phyloP scores from a whole-genome alignment of 2,797 vertebrate genomes.

The Catharus ustulatus region DNA sequence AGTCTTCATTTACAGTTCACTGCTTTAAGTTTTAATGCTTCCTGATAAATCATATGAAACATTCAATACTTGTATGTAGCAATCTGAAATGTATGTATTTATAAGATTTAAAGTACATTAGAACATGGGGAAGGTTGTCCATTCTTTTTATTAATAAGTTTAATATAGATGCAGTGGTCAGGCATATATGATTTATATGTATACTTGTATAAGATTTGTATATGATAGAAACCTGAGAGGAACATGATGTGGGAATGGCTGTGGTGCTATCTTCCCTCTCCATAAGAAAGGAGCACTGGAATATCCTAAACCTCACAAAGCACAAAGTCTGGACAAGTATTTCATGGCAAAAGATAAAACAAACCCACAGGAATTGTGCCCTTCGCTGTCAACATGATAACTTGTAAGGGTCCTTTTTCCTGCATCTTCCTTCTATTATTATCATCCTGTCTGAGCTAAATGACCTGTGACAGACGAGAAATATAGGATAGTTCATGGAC shows the following conservation, averaged over 20 bases:
- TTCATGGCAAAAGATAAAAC: not conserved
- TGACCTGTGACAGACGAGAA: slow-evolving; percentile 39
- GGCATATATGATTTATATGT: not conserved
- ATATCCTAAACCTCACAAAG: not conserved
- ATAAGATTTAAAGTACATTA: not conserved
- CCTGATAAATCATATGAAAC: not conserved
- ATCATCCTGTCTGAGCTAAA: slow-evolving; percentile 28
- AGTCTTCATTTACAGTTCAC: not conserved
- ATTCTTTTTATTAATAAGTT: not conserved
- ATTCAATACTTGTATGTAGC: not conserved
- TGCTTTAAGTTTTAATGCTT: not conserved
- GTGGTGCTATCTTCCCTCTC: not conserved
- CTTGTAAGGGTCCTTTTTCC: not conserved
- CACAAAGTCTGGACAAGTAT: not conserved
- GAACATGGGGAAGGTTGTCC: not conserved
- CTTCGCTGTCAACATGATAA: slow-evolving; percentile 48
- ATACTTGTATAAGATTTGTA: not conserved
- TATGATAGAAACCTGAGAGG: not conserved
- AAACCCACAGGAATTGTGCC: not conserved
- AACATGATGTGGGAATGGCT: not conserved
- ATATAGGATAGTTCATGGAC: not conserved
- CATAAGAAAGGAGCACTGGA: not conserved
- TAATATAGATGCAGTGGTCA: not conserved
- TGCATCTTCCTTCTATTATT: slow-evolving; percentile 7
- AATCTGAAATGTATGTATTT: not conserved